Evolutionary conservation across 1,140 invertebrate genomes (phyloP), one percentile per base, ranked within the genome.

Genomic region (Cataglyphis hispanica): DNA sequence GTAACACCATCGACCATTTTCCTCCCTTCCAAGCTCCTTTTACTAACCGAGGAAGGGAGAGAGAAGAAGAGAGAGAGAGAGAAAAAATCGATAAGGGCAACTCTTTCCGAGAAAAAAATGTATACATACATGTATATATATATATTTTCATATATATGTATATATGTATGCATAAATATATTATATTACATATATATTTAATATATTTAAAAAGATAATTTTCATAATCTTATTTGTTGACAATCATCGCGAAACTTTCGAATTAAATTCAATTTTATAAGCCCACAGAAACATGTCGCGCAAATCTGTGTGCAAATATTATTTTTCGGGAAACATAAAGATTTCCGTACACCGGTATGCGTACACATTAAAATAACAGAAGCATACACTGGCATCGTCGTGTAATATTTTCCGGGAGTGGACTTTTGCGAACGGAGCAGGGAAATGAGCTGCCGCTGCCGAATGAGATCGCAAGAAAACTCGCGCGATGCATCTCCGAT

Each of bases 201-300:
- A 46, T n/a, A 64, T 84, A 46, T 46, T 53, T 7, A 43, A 27
- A 40, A 58, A 75, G 19, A 0, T 75, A 69, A 88, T 84, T 88
- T 69, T 70, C 77, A 69, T 50, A 61, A 61, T 87, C 37, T 37
- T 22, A 22, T 53, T 27, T 67, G 19, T 63, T 56, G 37, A 53
- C 53, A 75, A 87, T 75, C n/a, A 74, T 80, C 34, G 56, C n/a
- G n/a, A 67, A 87, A 87, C 56, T 86, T 16, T 34, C 11, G 31
- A 46, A 88, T 84, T 60, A 66, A 81, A 87, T 86, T 87, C 53
- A 37, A 66, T 50, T 64, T 58, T 46, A 22, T 50, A 61, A 83
- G 25, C n/a, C 34, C 37, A 27, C 8, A 67, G 37, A 25, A 81
- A 83, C 53, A 74, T 74, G 78, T 70, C 43, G 77, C 22, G 34